Evolutionary conservation across 1,140 invertebrate genomes (phyloP).

Genomic region (Drosophila kikkawai): DNA sequence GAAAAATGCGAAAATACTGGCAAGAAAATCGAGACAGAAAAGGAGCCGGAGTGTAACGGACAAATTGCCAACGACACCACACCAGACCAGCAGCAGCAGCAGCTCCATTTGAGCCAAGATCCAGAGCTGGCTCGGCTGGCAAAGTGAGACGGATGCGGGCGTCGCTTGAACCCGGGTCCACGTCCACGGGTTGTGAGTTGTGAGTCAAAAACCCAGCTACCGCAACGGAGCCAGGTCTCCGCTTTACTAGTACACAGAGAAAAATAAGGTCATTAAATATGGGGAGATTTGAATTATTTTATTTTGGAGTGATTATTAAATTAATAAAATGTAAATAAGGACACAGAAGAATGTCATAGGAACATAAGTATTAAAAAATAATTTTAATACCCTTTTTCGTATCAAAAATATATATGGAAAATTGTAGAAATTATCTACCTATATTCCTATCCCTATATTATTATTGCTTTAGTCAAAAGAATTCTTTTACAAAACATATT

Average conservation of each 20-base stretch:
- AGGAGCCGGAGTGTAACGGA: conserved; percentile 71
- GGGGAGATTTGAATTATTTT: too few relatives aligned
- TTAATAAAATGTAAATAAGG: too few relatives aligned
- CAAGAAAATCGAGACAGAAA: conserved; percentile 55
- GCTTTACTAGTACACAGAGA: not conserved
- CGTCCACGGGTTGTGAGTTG: conserved; percentile 28
- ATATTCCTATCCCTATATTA: too few relatives aligned
- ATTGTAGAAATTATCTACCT: not conserved
- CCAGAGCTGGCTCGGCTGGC: conserved; percentile 23
- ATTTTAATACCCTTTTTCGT: too few relatives aligned
- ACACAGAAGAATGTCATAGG: too few relatives aligned
- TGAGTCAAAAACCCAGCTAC: conserved; percentile 82
- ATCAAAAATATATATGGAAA: not conserved
- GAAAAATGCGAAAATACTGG: conserved; percentile 34
- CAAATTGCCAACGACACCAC: conserved; percentile 65
- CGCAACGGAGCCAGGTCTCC: conserved; percentile 65
- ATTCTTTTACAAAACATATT: not conserved
- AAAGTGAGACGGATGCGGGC: conserved; percentile 74
- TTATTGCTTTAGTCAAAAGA: not conserved
- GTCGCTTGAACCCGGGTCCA: conserved; percentile 50
- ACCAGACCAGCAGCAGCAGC: conserved; percentile 5
- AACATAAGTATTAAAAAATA: too few relatives aligned
- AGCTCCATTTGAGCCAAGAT: conserved; percentile 31
- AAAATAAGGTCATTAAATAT: too few relatives aligned
- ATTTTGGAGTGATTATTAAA: too few relatives aligned